These are phyloP conservation scores for Hypotaenidia philippensis DNA, from an alignment of 2,797 vertebrate species.

Conservation along the genomic window DNA sequence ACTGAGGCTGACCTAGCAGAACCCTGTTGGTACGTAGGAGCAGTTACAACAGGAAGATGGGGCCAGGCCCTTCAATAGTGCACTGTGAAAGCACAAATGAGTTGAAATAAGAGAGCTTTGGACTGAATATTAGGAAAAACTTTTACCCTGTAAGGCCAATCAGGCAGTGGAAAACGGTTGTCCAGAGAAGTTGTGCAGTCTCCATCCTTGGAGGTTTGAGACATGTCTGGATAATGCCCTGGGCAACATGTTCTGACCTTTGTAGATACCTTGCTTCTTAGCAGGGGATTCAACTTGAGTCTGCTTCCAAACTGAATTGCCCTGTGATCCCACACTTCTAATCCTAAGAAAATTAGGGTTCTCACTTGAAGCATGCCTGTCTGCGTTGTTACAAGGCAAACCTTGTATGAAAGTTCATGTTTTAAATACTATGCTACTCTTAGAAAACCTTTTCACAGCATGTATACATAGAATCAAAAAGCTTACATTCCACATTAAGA, in stretches of 20 bases:
- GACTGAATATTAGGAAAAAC: not conserved
- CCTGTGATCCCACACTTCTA: not conserved
- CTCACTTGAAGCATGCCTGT: not conserved
- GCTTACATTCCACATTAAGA: not conserved
- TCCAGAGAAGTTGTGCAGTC: not conserved
- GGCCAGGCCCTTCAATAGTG: not conserved
- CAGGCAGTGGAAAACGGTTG: not conserved
- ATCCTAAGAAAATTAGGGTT: not conserved
- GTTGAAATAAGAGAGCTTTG: not conserved
- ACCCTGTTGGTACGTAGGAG: not conserved
- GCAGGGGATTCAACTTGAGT: not conserved
- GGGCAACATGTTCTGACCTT: not conserved
- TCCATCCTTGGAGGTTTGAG: not conserved
- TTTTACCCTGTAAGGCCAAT: not conserved
- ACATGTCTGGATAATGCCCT: not conserved
- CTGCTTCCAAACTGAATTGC: not conserved
- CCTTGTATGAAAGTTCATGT: not conserved
- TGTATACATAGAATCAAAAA: not conserved
- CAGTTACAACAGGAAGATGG: not conserved
- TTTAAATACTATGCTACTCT: not conserved
- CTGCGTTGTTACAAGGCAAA: not conserved
- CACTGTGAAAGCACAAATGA: not conserved
- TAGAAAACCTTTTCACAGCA: not conserved
- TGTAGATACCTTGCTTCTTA: not conserved
- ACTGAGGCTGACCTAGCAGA: not conserved